Base-by-base conservation (phyloP, 2,113 vertebrate species). In the Takifugu flavidus region DNA sequence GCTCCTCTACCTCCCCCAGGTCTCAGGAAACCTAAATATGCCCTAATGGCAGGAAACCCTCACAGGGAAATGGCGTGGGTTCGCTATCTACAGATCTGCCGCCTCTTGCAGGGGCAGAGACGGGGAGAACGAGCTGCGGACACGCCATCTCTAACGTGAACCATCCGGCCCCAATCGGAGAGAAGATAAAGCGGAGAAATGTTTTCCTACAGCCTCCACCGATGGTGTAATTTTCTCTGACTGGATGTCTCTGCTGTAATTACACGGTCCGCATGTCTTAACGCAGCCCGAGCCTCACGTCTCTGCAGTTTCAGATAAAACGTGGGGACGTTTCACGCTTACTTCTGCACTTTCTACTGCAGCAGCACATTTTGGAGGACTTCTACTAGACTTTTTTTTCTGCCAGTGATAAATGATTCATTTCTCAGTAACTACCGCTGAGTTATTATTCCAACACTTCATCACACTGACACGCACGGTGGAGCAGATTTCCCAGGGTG, bases 11-110 rank as follows among this genome's bases (percentile, higher is more conserved):
- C 56, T 25, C 43, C 43, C 28, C 46, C 3, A 13, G 44, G 13
- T 47, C 57, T 62, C 61, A 69, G 71, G 65, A 84, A 89, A 74
- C 62, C 65, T 71, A 84, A 75, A 86, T 79, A 78, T 67, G 79
- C 83, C 76, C 72, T 39, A 53, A 87, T 85, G 76, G 79, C 80
- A 89, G 88, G 86, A 90, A 89, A 76, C 75, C 80, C 83, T 72
- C 75, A 76, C 34, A 78, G 75, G 84, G 86, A 84, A 82, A 84
- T 77, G 82, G 84, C 80, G 59, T 29, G 27, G 79, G 68, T 79
- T 75, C 5, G 8, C 75, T 85, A 88, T 88, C 86, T 73, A 11
- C 69, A 74, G 59, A 88, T 86, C 82, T 78, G 79, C 34, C 4
- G 61, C 72, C 76, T 59, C 58, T 80, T 51, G 62, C 70, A 84